These are phyloP conservation scores for Tadarida brasiliensis DNA, from an alignment of 2,797 vertebrate genomes.

Conservation along the genomic window DNA sequence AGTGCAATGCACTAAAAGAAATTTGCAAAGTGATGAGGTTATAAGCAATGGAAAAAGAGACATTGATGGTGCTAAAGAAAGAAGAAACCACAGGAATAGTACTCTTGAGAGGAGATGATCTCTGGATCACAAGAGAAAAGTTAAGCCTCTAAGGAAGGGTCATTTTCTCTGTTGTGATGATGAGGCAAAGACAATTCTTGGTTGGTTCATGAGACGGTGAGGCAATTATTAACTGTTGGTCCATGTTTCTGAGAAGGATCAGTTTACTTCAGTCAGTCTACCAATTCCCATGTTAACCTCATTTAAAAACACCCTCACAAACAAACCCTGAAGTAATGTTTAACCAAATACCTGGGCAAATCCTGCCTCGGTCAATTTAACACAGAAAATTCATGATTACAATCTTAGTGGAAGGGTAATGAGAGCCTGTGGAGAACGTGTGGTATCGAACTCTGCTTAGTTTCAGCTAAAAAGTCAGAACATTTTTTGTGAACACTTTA, in stretches of 20 bases:
- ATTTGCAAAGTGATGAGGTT: neutral
- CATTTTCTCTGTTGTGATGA: neutral
- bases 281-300: neutral
- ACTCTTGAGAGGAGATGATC: neutral
- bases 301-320: neutral
- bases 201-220: neutral
- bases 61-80: neutral
- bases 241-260: neutral
- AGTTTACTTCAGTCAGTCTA: neutral
- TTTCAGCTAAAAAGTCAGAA: neutral
- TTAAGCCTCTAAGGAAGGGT: neutral
- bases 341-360: neutral
- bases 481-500: neutral
- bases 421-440: neutral
- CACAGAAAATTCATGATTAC: neutral
- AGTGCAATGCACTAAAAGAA: neutral
- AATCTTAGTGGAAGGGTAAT: neutral
- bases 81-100: neutral
- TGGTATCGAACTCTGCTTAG: neutral
- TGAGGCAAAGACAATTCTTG: neutral
- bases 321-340: too few relatives aligned
- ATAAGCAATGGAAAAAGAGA: neutral
- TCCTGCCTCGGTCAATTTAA: neutral
- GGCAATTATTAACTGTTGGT: neutral
- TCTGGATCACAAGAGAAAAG: neutral